Percentiles rank a stretch among this genome's conserved stretches.
Evolutionary conservation across 2,113 vertebrate species (phyloP).

Genomic region (Orycteropus afer): DNA sequence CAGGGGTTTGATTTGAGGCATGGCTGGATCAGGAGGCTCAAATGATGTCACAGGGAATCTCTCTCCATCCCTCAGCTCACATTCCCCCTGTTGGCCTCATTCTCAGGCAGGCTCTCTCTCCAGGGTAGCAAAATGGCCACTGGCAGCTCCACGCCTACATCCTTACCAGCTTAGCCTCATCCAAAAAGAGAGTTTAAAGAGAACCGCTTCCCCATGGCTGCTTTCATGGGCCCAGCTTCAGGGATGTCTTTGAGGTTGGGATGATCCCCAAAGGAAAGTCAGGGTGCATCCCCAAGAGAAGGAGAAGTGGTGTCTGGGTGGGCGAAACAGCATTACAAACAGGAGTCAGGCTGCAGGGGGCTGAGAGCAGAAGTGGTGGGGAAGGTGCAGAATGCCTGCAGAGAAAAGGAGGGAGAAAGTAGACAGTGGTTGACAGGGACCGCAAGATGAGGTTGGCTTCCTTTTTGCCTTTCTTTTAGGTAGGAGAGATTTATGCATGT

Average conservation of each 20-base stretch:
- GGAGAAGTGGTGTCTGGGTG: neutral
- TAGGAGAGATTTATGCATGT: neutral
- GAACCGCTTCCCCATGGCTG: neutral
- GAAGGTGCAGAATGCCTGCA: rapidly evolving
- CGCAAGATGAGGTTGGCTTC: neutral
- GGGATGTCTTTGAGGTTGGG: neutral
- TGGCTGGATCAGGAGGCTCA: neutral
- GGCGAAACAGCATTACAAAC: no score
- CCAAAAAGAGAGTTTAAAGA: neutral
- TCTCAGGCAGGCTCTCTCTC: neutral
- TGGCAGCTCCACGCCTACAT: rapidly evolving
- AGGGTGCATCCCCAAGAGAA: neutral
- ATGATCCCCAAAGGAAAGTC: neutral
- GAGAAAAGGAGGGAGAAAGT: neutral
- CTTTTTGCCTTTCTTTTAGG: neutral
- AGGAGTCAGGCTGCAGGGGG: neutral
- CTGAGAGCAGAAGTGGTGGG: rapidly evolving
- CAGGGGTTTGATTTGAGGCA: neutral
- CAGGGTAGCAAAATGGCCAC: neutral
- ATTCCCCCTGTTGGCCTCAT: neutral
- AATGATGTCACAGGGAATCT: neutral
- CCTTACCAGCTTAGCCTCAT: neutral
- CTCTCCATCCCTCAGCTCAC: neutral
- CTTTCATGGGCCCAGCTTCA: neutral
- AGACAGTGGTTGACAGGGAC: neutral